Conservation (phyloP, 2,113 vertebrate species). For the Orthonyx spaldingii region DNA sequence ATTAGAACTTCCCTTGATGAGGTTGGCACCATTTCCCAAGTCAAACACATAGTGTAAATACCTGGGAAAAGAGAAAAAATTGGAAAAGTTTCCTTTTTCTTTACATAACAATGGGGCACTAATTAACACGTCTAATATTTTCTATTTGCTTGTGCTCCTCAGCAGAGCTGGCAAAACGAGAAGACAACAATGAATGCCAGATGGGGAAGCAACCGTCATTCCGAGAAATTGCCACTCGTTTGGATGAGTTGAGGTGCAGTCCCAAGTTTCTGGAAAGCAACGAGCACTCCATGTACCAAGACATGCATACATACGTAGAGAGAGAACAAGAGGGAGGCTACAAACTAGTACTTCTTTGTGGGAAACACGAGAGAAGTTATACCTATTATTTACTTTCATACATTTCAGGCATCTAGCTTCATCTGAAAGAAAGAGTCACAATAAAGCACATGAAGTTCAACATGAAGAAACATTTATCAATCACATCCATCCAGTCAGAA, state of each 20-base stretch:
- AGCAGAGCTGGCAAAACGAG: not conserved
- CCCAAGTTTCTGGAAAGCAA: slow-evolving; percentile 1
- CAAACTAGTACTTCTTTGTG: not conserved
- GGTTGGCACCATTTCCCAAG: slow-evolving; percentile 93
- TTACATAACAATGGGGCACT: not conserved
- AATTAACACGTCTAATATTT: not conserved
- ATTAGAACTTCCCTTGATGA: slow-evolving; percentile 97
- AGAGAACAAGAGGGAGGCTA: slow-evolving; percentile 3
- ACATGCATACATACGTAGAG: not conserved
- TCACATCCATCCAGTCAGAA: not conserved
- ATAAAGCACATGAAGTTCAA: not conserved
- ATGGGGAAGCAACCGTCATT: not conserved
- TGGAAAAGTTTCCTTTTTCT: slow-evolving; percentile 52
- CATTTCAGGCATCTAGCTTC: slow-evolving; percentile 28
- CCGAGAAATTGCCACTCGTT: not conserved
- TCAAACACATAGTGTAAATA: slow-evolving; percentile 96
- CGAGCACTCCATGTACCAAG: not conserved
- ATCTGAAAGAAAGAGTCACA: slow-evolving; percentile 47
- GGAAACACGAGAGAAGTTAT: not conserved
- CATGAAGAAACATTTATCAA: not conserved
- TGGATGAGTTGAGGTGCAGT: not conserved
- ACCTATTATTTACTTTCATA: slow-evolving; percentile 26
- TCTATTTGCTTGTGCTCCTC: not conserved
- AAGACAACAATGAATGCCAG: not conserved
- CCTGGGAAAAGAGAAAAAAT: slow-evolving; percentile 65